A percentile compares a stretch with the other conserved stretches of the same genome.
Conservation (phyloP, 2,888 invertebrate genomes). For the Aphodius sticticus region DNA sequence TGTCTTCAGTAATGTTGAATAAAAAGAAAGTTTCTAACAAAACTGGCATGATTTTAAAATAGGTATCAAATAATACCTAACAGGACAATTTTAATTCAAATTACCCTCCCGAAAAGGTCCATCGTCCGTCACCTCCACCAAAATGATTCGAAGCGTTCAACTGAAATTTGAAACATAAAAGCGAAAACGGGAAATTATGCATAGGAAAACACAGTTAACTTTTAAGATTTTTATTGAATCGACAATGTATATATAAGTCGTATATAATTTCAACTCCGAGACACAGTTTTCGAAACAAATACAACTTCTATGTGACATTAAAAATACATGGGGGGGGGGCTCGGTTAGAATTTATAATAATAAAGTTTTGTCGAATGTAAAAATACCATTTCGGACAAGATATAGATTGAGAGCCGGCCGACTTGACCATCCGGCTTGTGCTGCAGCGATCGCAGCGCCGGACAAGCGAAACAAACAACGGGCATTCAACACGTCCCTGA, state of each 20-base stretch:
- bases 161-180: too few relatives aligned
- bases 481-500: neutral
- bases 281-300: conserved; percentile 11
- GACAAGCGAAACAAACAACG: neutral
- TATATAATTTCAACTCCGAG: conserved; percentile 21
- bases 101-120: too few relatives aligned
- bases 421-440: conserved; percentile 7
- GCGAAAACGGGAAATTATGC: neutral
- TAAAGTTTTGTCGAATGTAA: conserved; percentile 15
- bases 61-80: too few relatives aligned
- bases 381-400: conserved; percentile 22
- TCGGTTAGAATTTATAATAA: conserved; percentile 12
- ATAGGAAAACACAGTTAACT: neutral
- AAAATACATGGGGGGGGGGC: conserved; percentile 11
- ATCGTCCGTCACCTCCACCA: too few relatives aligned
- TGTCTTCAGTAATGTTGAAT: too few relatives aligned
- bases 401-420: neutral
- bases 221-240: conserved; percentile 26
- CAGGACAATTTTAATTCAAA: too few relatives aligned
- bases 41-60: too few relatives aligned
- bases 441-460: neutral
- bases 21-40: too few relatives aligned
- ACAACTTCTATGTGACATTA: conserved; percentile 22
- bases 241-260: conserved; percentile 27
- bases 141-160: too few relatives aligned